Conservation (phyloP, 2,113 vertebrate species). For the Trogon melanurus region DNA sequence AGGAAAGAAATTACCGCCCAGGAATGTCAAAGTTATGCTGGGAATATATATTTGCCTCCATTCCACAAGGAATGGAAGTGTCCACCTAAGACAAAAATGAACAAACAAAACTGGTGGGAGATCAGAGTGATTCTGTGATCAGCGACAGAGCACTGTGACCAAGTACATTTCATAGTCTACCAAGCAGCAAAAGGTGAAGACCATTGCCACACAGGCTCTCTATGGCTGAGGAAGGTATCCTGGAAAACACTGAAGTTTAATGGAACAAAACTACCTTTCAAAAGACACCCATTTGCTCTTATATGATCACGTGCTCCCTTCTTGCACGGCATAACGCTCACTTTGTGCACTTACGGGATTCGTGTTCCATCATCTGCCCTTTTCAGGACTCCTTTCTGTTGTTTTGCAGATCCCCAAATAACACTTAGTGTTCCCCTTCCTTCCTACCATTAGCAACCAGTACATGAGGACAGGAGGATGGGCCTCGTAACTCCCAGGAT, state of each 20-base stretch:
- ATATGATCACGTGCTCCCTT: not conserved
- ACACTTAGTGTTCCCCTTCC: not conserved
- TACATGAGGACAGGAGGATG: not conserved
- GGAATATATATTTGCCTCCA: not conserved
- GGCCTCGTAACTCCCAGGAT: not conserved
- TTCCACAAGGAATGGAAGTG: not conserved
- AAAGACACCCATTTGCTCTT: not conserved
- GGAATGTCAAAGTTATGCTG: not conserved
- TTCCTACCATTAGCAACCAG: not conserved
- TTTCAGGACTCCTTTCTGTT: not conserved
- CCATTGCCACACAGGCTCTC: not conserved
- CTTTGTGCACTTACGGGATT: not conserved
- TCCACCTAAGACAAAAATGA: not conserved
- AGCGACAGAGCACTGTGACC: not conserved
- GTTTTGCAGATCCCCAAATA: not conserved
- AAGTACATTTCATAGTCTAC: slow-evolving; percentile 47
- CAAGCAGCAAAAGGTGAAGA: slow-evolving; percentile 22
- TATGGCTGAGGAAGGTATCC: not conserved
- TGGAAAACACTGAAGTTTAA: not conserved
- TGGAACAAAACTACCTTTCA: not conserved
- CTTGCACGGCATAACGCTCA: fast-evolving
- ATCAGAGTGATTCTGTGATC: slow-evolving; percentile 1
- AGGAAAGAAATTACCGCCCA: not conserved
- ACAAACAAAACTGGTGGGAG: not conserved
- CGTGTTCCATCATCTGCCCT: not conserved